Base-by-base conservation (phyloP, 2,113 vertebrate genomes). In the Aldabrachelys gigantea region DNA sequence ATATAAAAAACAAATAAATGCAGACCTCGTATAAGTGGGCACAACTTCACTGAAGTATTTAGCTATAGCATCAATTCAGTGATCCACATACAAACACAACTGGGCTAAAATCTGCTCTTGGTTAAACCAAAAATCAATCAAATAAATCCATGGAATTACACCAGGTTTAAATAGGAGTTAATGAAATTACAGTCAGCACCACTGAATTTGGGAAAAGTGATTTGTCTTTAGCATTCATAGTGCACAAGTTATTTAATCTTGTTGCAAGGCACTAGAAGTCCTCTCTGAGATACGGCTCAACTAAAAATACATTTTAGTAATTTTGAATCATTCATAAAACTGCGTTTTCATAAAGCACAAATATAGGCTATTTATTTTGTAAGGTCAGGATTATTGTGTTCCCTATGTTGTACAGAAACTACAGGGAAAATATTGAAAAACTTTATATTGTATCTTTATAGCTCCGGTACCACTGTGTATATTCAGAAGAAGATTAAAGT, bases 401-500 rank as follows among this genome's bases (percentile, higher is more conserved):
- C 49, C 72, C 84, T 79, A 91, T 80, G 94, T 87, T 97, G 84
- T 96, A 95, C 83, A 93, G 83, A 88, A 50, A 93, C 89, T 91
- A 91, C 91, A 93, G 75, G 89, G 92, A 41, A 87, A 92, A 95
- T 85, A 84, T 95, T 97, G 95, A 85, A 95, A 98, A 98, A 97
- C 90, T 97, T 98, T 97, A 72, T 96, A 97, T 96, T 91, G 95
- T 97, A 97, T 85, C 97, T 98, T 98, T 98, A 97, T 98, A 98
- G 96, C 94, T 97, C 89, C 94, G 94, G 93, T 88, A 89, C 96
- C 97, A 97, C 95, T 97, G 89, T 96, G 87, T 97, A 95, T 97
- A 98, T 98, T 94, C 97, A 98, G 98, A 97, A 98, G 94, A 88
- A 97, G 96, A 98, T 98, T 97, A 98, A 98, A 98, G 97, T 96